Conservation (phyloP, 2,113 vertebrate genomes). For the Lepisosteus oculatus region DNA sequence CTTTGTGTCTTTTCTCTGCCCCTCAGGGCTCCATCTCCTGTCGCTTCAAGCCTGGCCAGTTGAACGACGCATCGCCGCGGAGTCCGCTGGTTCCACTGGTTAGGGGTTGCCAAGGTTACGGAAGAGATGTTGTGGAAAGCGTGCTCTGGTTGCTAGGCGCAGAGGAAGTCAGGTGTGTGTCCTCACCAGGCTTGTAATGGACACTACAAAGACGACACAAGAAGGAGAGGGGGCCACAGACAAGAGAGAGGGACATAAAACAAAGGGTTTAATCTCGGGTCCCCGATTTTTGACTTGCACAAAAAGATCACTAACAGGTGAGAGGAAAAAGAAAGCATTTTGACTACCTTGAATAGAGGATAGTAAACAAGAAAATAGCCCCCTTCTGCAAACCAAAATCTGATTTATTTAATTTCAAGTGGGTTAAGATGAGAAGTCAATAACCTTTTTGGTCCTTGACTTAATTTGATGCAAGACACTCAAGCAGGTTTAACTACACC, state of each 20-base stretch:
- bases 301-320: too few relatives aligned
- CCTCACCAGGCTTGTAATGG: slow-evolving; percentile 98
- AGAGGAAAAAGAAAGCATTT: too few relatives aligned
- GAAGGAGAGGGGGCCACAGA: neutral
- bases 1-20: slow-evolving; percentile 25
- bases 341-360: too few relatives aligned
- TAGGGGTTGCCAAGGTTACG: slow-evolving; percentile 62
- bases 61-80: slow-evolving; percentile 54
- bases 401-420: too few relatives aligned
- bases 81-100: slow-evolving; percentile 47
- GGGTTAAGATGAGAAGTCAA: too few relatives aligned
- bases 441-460: too few relatives aligned
- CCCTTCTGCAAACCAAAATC: too few relatives aligned
- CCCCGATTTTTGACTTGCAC: too few relatives aligned
- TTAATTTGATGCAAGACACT: too few relatives aligned
- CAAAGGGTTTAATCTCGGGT: neutral
- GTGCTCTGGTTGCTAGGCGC: slow-evolving; percentile 72
- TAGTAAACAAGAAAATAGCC: too few relatives aligned
- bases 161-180: slow-evolving; percentile 65
- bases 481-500: slow-evolving; percentile 43
- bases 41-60: slow-evolving; percentile 42
- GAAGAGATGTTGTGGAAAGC: slow-evolving; percentile 66
- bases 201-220: slow-evolving; percentile 69
- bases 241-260: slow-evolving; percentile 30
- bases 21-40: slow-evolving; percentile 8